Base-by-base conservation (phyloP, 2,888 invertebrate species). In the Tetheella fluctuosa region DNA sequence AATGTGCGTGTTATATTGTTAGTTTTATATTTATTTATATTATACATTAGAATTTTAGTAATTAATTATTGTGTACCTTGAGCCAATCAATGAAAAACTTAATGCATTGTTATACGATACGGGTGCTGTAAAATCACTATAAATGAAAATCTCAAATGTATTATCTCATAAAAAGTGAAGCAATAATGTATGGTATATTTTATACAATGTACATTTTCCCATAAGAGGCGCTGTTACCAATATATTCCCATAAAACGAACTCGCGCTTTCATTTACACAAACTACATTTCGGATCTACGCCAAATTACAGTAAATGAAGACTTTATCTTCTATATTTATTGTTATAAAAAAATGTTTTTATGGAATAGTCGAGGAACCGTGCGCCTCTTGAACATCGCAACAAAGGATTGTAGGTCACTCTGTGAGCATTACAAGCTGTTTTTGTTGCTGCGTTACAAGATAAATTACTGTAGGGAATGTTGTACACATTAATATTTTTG, bases 401-500 rank as follows among this genome's bases (percentile, higher is more conserved):
- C 17, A 42, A n/a, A n/a, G 13, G 1, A 37, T 37, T 42, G 42
- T n/a, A 42, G n/a, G 42, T n/a, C 42, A 17, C 42, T 48, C 20
- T 48, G 17, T 20, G 48, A 48, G 48, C 17, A 20, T 10, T 20
- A 48, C 7, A 48, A 5, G 6, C n/a, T 20, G 48, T 48, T 17
- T 48, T 48, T 20, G n/a, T 48, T 48, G 20, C n/a, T 42, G 17
- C 17, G 6, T 42, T 42, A 42, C n/a, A 42, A 42, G 42, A 42
- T n/a, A 42, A 17, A 17, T 42, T 42, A 42, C 15, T 15, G 34
- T 34, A 34, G 13, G 30, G 30, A 34, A 34, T 34, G 13, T 13
- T 34, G 34, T 34, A 34, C 13, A 34, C 34, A 13, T 13, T 4
- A 34, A 34, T 34, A 34, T 48, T 79, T 79, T 76, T 84, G 78